A percentile compares a stretch with the other conserved stretches of the same genome.
phyloP scores from a whole-genome alignment of 2,797 vertebrate genomes.

The Capromys pilorides region DNA sequence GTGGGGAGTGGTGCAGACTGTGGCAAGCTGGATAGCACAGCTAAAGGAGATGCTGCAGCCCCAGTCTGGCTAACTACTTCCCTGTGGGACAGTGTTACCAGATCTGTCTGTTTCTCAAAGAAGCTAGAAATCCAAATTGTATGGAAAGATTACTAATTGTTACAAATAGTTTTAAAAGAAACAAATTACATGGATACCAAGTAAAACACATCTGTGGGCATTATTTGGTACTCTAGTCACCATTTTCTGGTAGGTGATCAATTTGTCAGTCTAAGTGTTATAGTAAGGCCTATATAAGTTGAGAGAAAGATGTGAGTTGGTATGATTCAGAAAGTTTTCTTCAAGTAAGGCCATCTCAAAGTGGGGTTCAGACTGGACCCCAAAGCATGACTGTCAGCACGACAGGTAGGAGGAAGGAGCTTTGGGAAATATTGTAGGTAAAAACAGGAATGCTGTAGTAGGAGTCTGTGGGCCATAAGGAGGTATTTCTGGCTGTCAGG shows the following conservation, averaged over 20 bases:
- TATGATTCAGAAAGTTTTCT: conserved; percentile 2
- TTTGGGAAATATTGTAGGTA: background rate
- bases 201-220: conserved; percentile 34
- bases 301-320: background rate
- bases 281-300: background rate
- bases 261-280: background rate
- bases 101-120: conserved; percentile 52
- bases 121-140: conserved; percentile 44
- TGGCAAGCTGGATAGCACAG: background rate
- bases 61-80: background rate
- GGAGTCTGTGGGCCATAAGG: background rate
- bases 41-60: background rate
- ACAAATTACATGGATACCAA: background rate
- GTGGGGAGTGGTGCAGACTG: background rate
- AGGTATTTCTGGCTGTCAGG: background rate
- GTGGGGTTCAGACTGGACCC: background rate
- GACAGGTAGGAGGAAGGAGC: background rate
- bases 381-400: conserved; percentile 9
- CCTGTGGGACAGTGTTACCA: conserved; percentile 8
- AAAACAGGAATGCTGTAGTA: background rate
- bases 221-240: conserved; percentile 47
- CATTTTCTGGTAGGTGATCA: background rate
- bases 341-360: background rate
- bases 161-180: conserved; percentile 34
- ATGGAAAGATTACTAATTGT: conserved; percentile 34